These are phyloP conservation scores for Enoplosus armatus DNA, from an alignment of 2,797 vertebrate species.

Conservation along the genomic window DNA sequence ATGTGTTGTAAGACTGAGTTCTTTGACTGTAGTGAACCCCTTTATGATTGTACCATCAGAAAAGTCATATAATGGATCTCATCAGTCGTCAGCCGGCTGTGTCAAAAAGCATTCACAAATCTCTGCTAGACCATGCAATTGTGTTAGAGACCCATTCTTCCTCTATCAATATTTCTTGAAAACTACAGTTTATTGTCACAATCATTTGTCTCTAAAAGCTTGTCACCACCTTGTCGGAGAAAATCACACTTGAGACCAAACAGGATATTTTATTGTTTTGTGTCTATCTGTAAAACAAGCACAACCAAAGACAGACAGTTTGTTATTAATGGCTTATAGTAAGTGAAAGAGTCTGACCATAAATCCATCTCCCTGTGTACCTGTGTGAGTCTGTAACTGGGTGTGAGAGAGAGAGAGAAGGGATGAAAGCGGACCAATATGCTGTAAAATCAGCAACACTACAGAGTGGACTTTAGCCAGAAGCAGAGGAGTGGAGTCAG, in stretches of 20 bases:
- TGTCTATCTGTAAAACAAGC: slow-evolving; percentile 35
- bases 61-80: slow-evolving; percentile 20
- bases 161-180: slow-evolving; percentile 55
- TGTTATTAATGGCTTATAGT: slow-evolving; percentile 34
- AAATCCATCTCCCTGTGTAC: slow-evolving; percentile 45
- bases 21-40: slow-evolving; percentile 25
- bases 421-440: slow-evolving; percentile 6
- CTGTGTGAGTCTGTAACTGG: slow-evolving; percentile 13
- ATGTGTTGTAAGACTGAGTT: slow-evolving; percentile 32
- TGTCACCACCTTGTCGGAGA: slow-evolving; percentile 40
- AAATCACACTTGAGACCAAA: slow-evolving; percentile 47
- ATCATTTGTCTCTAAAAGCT: slow-evolving; percentile 51
- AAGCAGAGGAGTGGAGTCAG: slow-evolving; percentile 40
- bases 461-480: slow-evolving; percentile 27
- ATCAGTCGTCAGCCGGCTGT: slow-evolving; percentile 19
- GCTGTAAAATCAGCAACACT: slow-evolving; percentile 36
- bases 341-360: slow-evolving; percentile 25
- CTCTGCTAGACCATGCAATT: slow-evolving; percentile 23
- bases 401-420: not conserved
- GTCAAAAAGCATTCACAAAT: slow-evolving; percentile 31
- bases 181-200: slow-evolving; percentile 53
- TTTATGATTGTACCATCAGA: slow-evolving; percentile 34
- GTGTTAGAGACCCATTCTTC: slow-evolving; percentile 24
- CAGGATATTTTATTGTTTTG: slow-evolving; percentile 40
- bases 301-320: slow-evolving; percentile 25